Evolutionary conservation across 2,888 invertebrate genomes (phyloP), one percentile per base, ranked within the genome.

Genomic region (Gisinianus flammeolus): DNA sequence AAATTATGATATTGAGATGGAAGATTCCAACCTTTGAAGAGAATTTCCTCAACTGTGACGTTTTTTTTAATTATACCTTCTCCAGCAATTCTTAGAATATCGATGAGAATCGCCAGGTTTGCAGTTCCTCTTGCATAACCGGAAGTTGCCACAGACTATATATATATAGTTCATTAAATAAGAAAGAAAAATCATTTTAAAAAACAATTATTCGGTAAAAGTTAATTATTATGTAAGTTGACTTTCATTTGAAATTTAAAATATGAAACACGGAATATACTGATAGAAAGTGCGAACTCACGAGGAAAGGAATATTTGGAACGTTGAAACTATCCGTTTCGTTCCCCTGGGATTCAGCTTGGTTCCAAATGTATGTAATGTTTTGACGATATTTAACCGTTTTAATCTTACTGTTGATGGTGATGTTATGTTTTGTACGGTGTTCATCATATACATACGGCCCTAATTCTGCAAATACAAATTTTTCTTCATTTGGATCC

Each of bases 371-470:
- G 3, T 79, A 72, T 0, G 69, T 35, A n/a, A 71, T 80, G 16
- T 5, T 30, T 31, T 81, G 77, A 5, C 69, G 52, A 62, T 78
- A 81, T 0, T 22, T 31, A 6, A 81, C 74, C 16, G 35, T 67
- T 1, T 30, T 31, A 30, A 6, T n/a, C 31, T 30, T 33, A 2
- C 10, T n/a, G n/a, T n/a, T 28, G 4, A 66, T 30, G 19, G 16
- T n/a, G 31, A 33, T 16, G 4, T 6, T 6, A n/a, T 4, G n/a
- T 66, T 66, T 66, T 12, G 2, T 4, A 12, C 66, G 66, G 30
- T 8, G 10, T 26, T 66, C 66, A 68, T 76, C 73, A 69, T 81
- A 81, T 28, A 77, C 73, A 69, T 80, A 81, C 22, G 81, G 81
- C n/a, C 81, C 81, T 16, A 19, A 71, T 52, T 80, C 81, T 5